Evolutionary conservation across 2,888 invertebrate genomes (phyloP), one percentile per base, ranked within the genome.

Genomic region (Euphydryas editha): DNA sequence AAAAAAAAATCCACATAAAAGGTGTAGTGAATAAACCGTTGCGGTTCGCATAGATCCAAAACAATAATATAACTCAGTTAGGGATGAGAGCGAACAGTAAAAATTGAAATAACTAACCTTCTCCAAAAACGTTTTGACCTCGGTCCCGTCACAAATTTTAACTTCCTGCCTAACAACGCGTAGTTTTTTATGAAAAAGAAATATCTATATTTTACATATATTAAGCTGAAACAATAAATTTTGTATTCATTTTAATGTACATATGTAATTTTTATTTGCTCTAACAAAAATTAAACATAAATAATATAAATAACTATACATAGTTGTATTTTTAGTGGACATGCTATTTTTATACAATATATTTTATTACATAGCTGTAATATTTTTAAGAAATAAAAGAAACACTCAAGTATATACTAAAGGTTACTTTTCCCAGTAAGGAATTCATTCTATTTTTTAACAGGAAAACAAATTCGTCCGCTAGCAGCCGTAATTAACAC

Each of bases 91-190:
- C 44, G 20, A 18, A 62, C 30, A 56, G 44, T 54, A 36, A 18
- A 42, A 55, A 55, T 62, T 24, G 36, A 62, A 62, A 62, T 62
- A 36, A 55, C 46, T 20, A 62, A 55, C 36, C 20, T 55, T 44
- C 24, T 61, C 42, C 36, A 55, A 51, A 61, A 37, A 11, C 46
- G 46, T 62, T 62, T 62, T 37, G 54, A 55, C 30, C 56, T 11
- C 24, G 56, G 13, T 20, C 21, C 62, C 46, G 37, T 46, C 56
- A 37, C 62, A 62, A 62, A 62, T 47, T 56, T 62, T 39, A 62
- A 62, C 57, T 57, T 55, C 24, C 49, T 15, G 54, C 51, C 54
- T 54, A 62, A 62, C 54, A 62, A 62, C 47, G 56, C 30, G 56
- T 36, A 47, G 49, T 10, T 17, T 57, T 51, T 51, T 15, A 37